Evolutionary conservation across 2,888 invertebrate species (phyloP).

Genomic region (Athalia circularis): DNA sequence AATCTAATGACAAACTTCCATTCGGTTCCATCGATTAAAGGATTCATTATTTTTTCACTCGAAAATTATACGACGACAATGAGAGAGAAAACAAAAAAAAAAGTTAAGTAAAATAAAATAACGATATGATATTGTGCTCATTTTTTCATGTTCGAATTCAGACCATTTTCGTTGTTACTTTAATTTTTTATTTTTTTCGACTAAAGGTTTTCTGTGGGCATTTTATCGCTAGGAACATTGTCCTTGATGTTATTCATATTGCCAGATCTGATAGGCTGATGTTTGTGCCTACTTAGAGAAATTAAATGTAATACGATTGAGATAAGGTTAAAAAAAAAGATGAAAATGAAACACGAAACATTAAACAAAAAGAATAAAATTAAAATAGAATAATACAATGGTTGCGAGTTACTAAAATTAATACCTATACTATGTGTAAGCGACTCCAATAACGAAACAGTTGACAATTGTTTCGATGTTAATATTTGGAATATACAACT

Average conservation of each 20-base stretch:
- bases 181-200: not conserved
- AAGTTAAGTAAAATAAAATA: too few relatives aligned
- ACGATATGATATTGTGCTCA: too few relatives aligned
- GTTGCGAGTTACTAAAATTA: conserved; percentile 39
- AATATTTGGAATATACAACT: not conserved
- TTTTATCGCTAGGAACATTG: conserved; percentile 15
- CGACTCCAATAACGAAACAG: not conserved
- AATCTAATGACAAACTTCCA: too few relatives aligned
- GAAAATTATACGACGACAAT: too few relatives aligned
- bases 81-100: too few relatives aligned
- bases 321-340: not conserved
- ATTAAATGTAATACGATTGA: conserved; percentile 28
- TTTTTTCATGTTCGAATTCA: too few relatives aligned
- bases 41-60: too few relatives aligned
- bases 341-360: not conserved
- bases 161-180: not conserved
- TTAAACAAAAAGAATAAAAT: not conserved
- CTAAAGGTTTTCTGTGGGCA: not conserved
- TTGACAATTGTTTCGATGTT: not conserved
- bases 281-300: conserved; percentile 43
- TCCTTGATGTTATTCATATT: conserved; percentile 27
- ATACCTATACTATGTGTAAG: not conserved
- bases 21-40: too few relatives aligned
- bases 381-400: conserved; percentile 18
- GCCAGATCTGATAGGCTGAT: conserved; percentile 47